Evolutionary conservation across 2,113 vertebrate species (phyloP).

Genomic region (Notiomystis cincta): DNA sequence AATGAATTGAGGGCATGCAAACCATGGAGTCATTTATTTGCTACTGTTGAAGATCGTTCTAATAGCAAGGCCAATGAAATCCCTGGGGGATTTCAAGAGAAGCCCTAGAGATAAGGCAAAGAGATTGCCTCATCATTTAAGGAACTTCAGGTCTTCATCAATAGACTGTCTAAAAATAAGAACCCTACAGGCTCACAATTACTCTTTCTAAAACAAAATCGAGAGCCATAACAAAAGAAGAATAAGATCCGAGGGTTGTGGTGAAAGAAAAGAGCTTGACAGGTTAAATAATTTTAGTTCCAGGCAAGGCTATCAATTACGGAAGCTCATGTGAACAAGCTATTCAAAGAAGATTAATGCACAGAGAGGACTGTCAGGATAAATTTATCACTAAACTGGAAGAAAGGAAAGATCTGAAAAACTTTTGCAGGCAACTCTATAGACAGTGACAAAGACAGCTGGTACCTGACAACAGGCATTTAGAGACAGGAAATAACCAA

Average conservation of each 20-base stretch:
- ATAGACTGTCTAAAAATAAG: not conserved
- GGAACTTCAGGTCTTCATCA: slow-evolving; percentile 2
- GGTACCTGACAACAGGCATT: not conserved
- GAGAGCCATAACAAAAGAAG: slow-evolving; percentile 33
- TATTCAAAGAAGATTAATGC: slow-evolving; percentile 31
- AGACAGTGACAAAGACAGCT: slow-evolving; percentile 8
- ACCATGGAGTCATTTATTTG: not conserved
- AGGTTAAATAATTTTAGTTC: slow-evolving; percentile 41
- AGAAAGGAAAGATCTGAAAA: slow-evolving; percentile 3
- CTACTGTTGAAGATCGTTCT: not conserved
- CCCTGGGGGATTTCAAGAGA: not conserved
- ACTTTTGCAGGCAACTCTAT: slow-evolving; percentile 9
- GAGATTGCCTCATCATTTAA: not conserved
- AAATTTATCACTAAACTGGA: not conserved
- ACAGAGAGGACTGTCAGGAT: not conserved
- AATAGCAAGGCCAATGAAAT: not conserved
- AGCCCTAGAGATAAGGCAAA: not conserved
- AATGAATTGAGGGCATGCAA: not conserved
- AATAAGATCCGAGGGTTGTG: not conserved
- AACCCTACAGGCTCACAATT: slow-evolving; percentile 14
- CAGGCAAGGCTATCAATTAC: not conserved
- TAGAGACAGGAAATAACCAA: not conserved
- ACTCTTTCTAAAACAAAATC: slow-evolving; percentile 43
- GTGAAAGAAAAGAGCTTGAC: slow-evolving; percentile 43
- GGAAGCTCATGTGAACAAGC: slow-evolving; percentile 2